phyloP scores from a whole-genome alignment of 2,113 vertebrate genomes.

The Reinhardtius hippoglossoides region DNA sequence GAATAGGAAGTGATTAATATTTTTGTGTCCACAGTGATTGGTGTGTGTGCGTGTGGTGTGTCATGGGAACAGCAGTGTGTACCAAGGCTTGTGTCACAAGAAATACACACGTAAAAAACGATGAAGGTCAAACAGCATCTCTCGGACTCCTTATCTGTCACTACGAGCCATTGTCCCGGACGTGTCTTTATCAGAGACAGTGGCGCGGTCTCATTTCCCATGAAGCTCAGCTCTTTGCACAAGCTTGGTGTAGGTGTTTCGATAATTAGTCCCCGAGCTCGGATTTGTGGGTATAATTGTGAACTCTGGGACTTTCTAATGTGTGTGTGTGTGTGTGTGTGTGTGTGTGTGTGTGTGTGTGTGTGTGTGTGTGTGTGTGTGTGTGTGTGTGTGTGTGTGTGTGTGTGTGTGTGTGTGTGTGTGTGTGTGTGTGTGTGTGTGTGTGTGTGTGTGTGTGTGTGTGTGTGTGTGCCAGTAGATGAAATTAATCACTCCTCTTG shows the following conservation, averaged over 20 bases:
- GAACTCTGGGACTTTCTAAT: constrained; percentile 73
- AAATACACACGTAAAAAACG: constrained; percentile 67
- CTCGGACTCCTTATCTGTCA: constrained; percentile 58
- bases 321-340: constrained; percentile 33
- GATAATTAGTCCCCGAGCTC: constrained; percentile 62
- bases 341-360: not conserved
- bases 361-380: constrained; percentile 11
- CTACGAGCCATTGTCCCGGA: constrained; percentile 31
- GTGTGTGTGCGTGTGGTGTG: constrained; percentile 20
- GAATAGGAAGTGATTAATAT: constrained; percentile 34
- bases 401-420: constrained; percentile 4
- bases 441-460: not conserved
- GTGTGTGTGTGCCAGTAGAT: constrained; percentile 3
- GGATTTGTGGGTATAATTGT: constrained; percentile 67
- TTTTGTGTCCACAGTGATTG: constrained; percentile 34
- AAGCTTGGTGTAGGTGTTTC: constrained; percentile 44
- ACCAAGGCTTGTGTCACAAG: constrained; percentile 69
- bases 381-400: constrained; percentile 1
- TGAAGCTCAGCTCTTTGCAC: constrained; percentile 56
- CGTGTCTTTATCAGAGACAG: constrained; percentile 44
- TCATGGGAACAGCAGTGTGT: constrained; percentile 77
- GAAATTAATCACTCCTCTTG: not conserved
- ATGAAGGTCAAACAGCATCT: constrained; percentile 77
- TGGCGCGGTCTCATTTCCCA: constrained; percentile 62
- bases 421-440: not conserved